Evolutionary conservation across 2,113 vertebrate species (phyloP).

Genomic region (Empidonax traillii): DNA sequence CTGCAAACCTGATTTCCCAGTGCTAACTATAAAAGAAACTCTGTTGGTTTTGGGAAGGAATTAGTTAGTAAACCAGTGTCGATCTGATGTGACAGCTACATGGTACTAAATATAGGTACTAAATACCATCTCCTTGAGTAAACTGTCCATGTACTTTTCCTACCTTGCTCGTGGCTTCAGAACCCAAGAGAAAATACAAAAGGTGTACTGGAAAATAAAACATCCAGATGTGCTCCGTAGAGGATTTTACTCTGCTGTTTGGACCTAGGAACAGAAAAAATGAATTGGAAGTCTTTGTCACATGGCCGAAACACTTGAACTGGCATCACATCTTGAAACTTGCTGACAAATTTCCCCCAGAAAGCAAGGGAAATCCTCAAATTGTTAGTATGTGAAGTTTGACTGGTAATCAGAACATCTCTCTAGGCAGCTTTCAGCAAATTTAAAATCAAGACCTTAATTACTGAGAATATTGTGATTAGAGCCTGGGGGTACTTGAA

Average conservation of each 20-base stretch:
- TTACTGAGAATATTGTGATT: slow-evolving; percentile 20
- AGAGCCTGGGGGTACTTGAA: background rate
- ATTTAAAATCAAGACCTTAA: slow-evolving; percentile 36
- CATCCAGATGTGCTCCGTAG: background rate
- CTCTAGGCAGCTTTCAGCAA: slow-evolving; percentile 8
- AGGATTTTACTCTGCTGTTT: background rate
- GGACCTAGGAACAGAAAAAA: background rate
- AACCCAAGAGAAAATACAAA: background rate
- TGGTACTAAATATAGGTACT: background rate
- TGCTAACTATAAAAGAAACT: background rate
- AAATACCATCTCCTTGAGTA: background rate
- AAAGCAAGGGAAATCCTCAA: background rate
- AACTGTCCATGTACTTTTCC: background rate
- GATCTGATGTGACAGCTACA: background rate
- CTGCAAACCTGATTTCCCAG: background rate
- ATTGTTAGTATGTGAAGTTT: background rate
- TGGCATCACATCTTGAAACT: background rate
- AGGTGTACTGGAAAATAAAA: background rate
- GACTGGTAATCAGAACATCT: slow-evolving; percentile 13
- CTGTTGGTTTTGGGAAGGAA: background rate
- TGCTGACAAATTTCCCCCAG: background rate
- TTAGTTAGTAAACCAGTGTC: background rate
- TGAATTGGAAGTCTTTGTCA: background rate
- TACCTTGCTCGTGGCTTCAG: background rate
- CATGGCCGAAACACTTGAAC: background rate